phyloP scores from a whole-genome alignment of 2,113 vertebrate species.

The Anguilla japonica region DNA sequence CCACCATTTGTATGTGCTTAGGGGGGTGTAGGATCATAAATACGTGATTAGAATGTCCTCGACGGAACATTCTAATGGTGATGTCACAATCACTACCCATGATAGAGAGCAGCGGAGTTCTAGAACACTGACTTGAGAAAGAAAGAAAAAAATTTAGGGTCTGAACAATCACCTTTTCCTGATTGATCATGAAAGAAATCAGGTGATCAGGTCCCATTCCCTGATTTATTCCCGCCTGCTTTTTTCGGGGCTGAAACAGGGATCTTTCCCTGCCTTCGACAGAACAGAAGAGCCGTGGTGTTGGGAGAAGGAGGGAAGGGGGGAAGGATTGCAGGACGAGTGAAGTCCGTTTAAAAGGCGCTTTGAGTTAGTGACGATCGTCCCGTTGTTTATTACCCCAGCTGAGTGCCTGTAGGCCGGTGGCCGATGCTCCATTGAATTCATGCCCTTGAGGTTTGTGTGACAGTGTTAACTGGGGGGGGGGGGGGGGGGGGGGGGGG shows the following conservation, averaged over 20 bases:
- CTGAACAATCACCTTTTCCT: too few relatives aligned
- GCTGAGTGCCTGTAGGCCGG: slow-evolving; percentile 61
- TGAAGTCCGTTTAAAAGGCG: slow-evolving; percentile 58
- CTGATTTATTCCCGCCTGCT: too few relatives aligned
- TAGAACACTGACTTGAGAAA: too few relatives aligned
- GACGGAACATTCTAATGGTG: too few relatives aligned
- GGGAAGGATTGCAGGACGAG: slow-evolving; percentile 32
- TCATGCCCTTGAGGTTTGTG: slow-evolving; percentile 61
- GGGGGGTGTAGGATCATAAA: too few relatives aligned
- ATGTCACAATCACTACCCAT: too few relatives aligned
- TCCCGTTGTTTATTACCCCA: slow-evolving; percentile 62
- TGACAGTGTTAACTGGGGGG: slow-evolving; percentile 43
- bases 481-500: too few relatives aligned
- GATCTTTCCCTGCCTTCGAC: slow-evolving; percentile 4
- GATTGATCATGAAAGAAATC: too few relatives aligned
- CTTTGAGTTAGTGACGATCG: slow-evolving; percentile 70
- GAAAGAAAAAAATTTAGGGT: too few relatives aligned
- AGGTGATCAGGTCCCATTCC: too few relatives aligned
- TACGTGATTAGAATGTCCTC: too few relatives aligned
- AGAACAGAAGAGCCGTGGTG: not conserved
- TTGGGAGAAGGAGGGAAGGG: not conserved
- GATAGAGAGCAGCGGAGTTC: too few relatives aligned
- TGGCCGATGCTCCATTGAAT: slow-evolving; percentile 66
- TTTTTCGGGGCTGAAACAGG: not conserved
- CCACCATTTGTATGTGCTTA: not conserved